Percentiles rank a stretch among this genome's conserved stretches.
Conservation (phyloP, 1,140 invertebrate genomes). For the Scaptomyza montana region DNA sequence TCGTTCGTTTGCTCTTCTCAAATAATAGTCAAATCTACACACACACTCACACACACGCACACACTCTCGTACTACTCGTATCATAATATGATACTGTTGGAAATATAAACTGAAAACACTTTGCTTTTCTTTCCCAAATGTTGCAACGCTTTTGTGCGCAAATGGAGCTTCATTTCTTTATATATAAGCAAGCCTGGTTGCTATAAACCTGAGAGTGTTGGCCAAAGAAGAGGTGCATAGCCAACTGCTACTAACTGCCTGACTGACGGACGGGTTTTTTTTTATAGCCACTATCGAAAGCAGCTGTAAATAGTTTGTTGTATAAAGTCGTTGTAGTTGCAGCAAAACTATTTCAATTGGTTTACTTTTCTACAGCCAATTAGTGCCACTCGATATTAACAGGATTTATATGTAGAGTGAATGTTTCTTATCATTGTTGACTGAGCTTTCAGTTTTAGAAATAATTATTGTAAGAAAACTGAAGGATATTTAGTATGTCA, state of each 20-base stretch:
- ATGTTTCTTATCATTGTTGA: constrained; percentile 5
- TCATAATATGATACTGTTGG: neutral
- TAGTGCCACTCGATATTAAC: neutral
- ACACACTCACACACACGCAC: constrained; percentile 9
- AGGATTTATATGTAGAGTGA: neutral
- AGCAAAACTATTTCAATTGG: constrained; percentile 3
- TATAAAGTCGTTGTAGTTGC: neutral
- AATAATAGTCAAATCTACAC: constrained; percentile 50
- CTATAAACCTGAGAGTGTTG: neutral
- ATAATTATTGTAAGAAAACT: neutral
- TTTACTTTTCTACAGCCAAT: constrained; percentile 14
- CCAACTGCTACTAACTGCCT: neutral
- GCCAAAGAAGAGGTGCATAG: neutral
- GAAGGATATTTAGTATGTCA: neutral
- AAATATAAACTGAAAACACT: constrained; percentile 50
- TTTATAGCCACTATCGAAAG: neutral
- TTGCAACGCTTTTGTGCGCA: constrained; percentile 80
- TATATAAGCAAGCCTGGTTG: constrained; percentile 2
- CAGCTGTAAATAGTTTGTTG: constrained; percentile 7
- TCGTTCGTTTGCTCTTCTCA: constrained; percentile 27
- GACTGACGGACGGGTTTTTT: neutral
- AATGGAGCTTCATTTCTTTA: constrained; percentile 58
- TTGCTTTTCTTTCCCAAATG: constrained; percentile 55
- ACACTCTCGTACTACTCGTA: neutral
- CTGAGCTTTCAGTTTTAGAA: neutral